Percentiles rank a stretch among this genome's conserved stretches.
Evolutionary conservation across 2,888 invertebrate genomes (phyloP).

Genomic region (Epinotia ramella): DNA sequence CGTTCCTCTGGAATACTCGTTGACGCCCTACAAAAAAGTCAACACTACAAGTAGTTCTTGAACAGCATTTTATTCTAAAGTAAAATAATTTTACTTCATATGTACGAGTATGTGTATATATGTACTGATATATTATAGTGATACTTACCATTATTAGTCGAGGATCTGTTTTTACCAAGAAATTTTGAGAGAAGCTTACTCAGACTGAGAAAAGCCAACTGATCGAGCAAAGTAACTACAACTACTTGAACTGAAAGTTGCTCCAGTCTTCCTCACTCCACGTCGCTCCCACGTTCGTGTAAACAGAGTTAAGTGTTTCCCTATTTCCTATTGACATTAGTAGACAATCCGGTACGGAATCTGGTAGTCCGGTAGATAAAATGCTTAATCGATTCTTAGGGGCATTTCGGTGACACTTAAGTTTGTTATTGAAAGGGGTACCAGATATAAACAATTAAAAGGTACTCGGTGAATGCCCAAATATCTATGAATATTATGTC

Average conservation of each 20-base stretch:
- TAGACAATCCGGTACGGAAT: conserved; percentile 38
- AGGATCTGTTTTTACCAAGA: background rate
- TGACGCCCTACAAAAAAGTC: no score
- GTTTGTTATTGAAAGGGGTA: background rate
- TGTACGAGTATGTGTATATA: no score
- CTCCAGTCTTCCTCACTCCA: conserved; percentile 46
- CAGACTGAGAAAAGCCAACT: conserved; percentile 15
- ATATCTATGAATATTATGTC: no score
- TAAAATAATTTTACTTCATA: no score
- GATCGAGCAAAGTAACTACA: conserved; percentile 20
- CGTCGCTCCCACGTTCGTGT: conserved; percentile 53
- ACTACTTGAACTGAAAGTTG: conserved; percentile 33
- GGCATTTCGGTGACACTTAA: conserved; percentile 5
- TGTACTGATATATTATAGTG: no score
- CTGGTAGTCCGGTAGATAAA: conserved; percentile 16
- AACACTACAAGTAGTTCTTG: no score
- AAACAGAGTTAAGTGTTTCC: conserved; percentile 63
- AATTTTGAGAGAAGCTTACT: conserved; percentile 3
- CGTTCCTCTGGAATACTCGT: no score
- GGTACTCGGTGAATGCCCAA: background rate
- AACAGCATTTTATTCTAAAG: no score
- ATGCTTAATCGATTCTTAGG: conserved; percentile 15
- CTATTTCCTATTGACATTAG: conserved; percentile 61
- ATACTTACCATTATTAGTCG: background rate
- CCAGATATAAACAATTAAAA: background rate